Percentiles rank a stretch among this genome's conserved stretches.
Evolutionary conservation across 1,140 invertebrate genomes (phyloP).

Genomic region (Probaryconus sp.): DNA sequence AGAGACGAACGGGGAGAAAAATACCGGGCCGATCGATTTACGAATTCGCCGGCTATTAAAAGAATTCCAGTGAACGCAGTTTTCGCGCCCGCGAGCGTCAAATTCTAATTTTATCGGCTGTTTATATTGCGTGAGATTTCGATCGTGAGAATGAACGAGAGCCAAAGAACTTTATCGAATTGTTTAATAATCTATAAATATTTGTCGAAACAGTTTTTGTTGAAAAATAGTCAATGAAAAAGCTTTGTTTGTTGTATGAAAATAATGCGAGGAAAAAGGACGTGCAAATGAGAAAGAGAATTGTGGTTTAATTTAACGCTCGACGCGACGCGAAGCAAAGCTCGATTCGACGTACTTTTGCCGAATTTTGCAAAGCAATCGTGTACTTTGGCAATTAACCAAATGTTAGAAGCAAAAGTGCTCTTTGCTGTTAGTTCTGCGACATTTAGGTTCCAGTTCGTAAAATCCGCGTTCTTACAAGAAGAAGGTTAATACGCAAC

Average conservation of each 20-base stretch:
- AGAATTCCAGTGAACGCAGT: background rate
- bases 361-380: conserved; percentile 35
- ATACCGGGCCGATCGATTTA: conserved; percentile 10
- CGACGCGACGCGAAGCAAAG: conserved; percentile 40
- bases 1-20: too few species aligned
- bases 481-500: too few species aligned
- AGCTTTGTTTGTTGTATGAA: too few species aligned
- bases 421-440: conserved; percentile 14
- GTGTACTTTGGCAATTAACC: conserved; percentile 50
- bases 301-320: conserved; percentile 57
- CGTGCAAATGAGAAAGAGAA: too few species aligned
- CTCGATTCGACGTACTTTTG: conserved; percentile 35
- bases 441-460: conserved; percentile 21
- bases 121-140: conserved; percentile 38
- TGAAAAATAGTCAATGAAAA: too few species aligned
- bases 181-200: too few species aligned
- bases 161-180: conserved; percentile 20
- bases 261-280: too few species aligned
- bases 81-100: conserved; percentile 7
- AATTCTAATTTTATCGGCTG: conserved; percentile 46
- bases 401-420: conserved; percentile 27
- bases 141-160: conserved; percentile 22
- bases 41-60: conserved; percentile 9
- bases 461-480: background rate
- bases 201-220: too few species aligned